Conservation (phyloP, 2,888 invertebrate species). For the Zaprionus bogoriensis region DNA sequence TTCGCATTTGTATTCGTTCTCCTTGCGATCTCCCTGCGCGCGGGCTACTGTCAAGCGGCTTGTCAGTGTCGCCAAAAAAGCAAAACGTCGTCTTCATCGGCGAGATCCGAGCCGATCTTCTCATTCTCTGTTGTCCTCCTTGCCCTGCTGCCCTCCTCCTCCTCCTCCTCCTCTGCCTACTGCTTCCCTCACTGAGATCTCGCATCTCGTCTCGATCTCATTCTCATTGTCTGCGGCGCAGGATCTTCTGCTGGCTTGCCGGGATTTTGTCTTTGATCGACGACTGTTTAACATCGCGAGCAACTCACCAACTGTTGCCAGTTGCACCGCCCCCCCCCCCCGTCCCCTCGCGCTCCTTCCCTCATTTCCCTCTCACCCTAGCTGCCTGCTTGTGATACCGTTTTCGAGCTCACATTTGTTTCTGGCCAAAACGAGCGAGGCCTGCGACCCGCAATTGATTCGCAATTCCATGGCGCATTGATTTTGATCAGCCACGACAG, state of each 20-base stretch:
- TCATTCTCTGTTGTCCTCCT: slow-evolving; percentile 7
- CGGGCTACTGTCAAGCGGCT: slow-evolving; percentile 53
- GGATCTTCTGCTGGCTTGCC: slow-evolving; percentile 50
- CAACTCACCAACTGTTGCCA: slow-evolving; percentile 40
- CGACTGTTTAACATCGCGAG: slow-evolving; percentile 66
- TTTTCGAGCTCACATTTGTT: slow-evolving; percentile 51
- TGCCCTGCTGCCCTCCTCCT: background rate
- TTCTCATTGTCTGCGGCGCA: slow-evolving; percentile 25
- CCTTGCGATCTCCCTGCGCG: background rate
- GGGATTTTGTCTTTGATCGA: slow-evolving; percentile 76
- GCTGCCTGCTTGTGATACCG: slow-evolving; percentile 48
- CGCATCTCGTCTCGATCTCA: slow-evolving; percentile 5
- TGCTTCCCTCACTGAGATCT: background rate
- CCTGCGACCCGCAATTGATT: slow-evolving; percentile 70
- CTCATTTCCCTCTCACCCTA: too few relatives aligned
- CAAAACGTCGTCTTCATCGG: slow-evolving; percentile 77
- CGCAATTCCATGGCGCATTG: slow-evolving; percentile 74
- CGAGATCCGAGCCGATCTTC: slow-evolving; percentile 22
- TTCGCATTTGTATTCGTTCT: slow-evolving; percentile 1
- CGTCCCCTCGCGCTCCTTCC: background rate
- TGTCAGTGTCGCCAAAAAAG: slow-evolving; percentile 77
- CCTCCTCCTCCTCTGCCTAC: background rate
- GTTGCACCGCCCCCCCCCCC: background rate
- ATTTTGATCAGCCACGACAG: slow-evolving; percentile 77
- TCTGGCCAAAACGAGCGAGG: slow-evolving; percentile 19